Evolutionary conservation across 2,113 vertebrate genomes (phyloP), one percentile per base, ranked within the genome.

Genomic region (Garra rufa): DNA sequence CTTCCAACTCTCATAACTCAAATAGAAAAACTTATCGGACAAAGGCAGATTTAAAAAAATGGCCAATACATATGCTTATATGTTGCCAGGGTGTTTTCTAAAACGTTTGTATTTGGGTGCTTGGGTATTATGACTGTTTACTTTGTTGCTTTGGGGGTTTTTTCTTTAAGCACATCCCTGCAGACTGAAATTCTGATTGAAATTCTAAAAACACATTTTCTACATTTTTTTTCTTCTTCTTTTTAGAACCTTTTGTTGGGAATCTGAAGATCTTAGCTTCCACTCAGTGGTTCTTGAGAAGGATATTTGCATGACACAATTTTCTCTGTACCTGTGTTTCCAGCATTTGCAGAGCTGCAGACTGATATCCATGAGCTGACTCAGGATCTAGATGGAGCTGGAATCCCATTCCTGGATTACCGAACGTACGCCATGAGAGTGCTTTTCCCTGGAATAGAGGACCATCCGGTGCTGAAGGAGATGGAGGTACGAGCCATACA

Each of bases 401-500:
- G 98, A 80, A 99, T 99, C 88, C 98, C 98, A 0, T 99, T 99
- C 91, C 93, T 99, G 83, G 98, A 99, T 87, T 99, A 99, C 86
- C 96, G 98, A 34, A 99, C 98, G 0, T 99, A 99, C 0, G 98
- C 98, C 92, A 99, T 99, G 98, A 94, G 98, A 2, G 98, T 99
- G 81, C 96, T 99, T 6, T 99, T 99, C 89, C 98, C 98, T 0
- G 98, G 98, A 17, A 99, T 99, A n/a, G 98, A 99, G 92, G 98
- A 99, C 91, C 98, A 99, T 83, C 98, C 98, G 0, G 98, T 99
- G 81, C 96, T 99, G 90, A 99, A 99, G 91, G 98, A 99, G 94
- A 99, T 99, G 97, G 98, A 99, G 97, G 98, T 99, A 94, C 34
- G 34, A 44, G 43, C 43, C 21, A 71, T 7, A 82, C 73, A 19